Evolutionary conservation across 2,888 invertebrate species (phyloP).

Genomic region (Entomobrya multifasciata): DNA sequence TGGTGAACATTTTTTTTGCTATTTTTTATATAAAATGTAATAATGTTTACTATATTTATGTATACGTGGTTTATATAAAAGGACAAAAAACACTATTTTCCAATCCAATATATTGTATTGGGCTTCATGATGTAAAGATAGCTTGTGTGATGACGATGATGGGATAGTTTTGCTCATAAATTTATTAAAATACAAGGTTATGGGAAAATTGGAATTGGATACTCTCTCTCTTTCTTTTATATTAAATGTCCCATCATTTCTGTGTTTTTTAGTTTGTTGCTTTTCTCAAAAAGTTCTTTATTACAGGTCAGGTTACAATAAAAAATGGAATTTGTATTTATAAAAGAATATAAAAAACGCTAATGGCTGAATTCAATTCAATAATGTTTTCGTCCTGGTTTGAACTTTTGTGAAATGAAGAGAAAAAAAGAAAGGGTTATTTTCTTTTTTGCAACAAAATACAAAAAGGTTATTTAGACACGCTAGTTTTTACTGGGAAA

Average conservation of each 20-base stretch:
- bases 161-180: slow-evolving; percentile 60
- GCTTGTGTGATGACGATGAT: background rate
- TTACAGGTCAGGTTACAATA: slow-evolving; percentile 57
- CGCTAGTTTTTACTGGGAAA: slow-evolving; percentile 14
- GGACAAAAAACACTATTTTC: no score
- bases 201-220: slow-evolving; percentile 71
- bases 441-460: slow-evolving; percentile 39
- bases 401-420: slow-evolving; percentile 11
- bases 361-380: slow-evolving; percentile 37
- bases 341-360: slow-evolving; percentile 4
- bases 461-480: background rate
- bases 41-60: slow-evolving; percentile 47
- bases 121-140: background rate
- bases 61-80: slow-evolving; percentile 49
- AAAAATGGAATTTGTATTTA: slow-evolving; percentile 34
- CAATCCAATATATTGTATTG: no score
- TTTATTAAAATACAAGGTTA: slow-evolving; percentile 66
- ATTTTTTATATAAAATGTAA: slow-evolving; percentile 36
- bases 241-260: slow-evolving; percentile 55
- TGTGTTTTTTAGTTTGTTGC: slow-evolving; percentile 41
- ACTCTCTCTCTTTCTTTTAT: slow-evolving; percentile 51
- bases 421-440: slow-evolving; percentile 41
- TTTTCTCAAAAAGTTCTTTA: slow-evolving; percentile 57
- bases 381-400: slow-evolving; percentile 28
- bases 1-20: slow-evolving; percentile 33